Base-by-base conservation (phyloP, 2,797 vertebrate genomes). In the Rachycentron canadum region DNA sequence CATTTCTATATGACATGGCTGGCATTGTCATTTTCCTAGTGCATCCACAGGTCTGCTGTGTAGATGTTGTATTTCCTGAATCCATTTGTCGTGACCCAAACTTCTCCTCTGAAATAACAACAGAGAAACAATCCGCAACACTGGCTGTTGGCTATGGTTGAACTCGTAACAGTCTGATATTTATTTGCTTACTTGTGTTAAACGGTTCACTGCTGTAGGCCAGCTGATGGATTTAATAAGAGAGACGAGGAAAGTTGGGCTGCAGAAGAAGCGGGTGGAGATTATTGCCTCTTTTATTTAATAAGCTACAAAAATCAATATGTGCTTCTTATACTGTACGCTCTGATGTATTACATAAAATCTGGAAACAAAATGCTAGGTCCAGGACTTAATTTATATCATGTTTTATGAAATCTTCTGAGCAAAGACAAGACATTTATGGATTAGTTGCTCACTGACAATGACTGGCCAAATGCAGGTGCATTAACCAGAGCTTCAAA, bases 131-230 rank as follows among this genome's bases (percentile, higher is more conserved):
- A 58, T 58, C 59, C 53, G 76, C 80, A 85, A 56, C 47, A 38
- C 6, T 64, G 38, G 85, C 86, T 86, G 75, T 45, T 34, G 81
- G 78, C 84, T 69, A 53, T 6, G 47, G 61, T 38, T 76, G 70
- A 83, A 80, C 71, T 84, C 75, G 57, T 63, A 81, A 82, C 38
- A 53, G 32, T 67, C 76, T 57, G 60, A 73, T 89, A 82, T 91
- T 84, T 88, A 81, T 88, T 91, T 87, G 79, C 83, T 84, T 83
- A 79, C 69, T 78, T 70, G 73, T 85, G 76, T 86, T 86, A 87
- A 93, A 90, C 1, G 55, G 71, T 86, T 85, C 73, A 34, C 74
- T 69, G 86, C 86, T 80, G 70, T 45, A 68, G 76, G 77, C 79
- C 73, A 52, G 47, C 59, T 52, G 73, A 90, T 57, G 74, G 69